Percentiles rank a stretch among this genome's conserved stretches.
phyloP scores from a whole-genome alignment of 2,113 vertebrate species.

The Corynorhinus townsendii region DNA sequence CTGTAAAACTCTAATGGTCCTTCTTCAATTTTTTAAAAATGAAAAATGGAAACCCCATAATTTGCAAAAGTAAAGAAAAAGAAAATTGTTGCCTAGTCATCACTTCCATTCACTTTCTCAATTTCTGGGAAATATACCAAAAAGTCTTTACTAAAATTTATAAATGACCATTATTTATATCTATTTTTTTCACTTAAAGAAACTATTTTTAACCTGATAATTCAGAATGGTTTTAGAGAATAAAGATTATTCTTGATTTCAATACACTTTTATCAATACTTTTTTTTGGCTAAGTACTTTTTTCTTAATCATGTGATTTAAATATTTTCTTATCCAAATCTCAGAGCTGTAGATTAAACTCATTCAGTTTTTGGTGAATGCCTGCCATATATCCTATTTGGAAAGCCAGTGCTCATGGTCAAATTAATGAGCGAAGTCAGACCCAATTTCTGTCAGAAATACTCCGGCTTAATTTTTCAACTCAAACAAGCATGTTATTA shows the following conservation, averaged over 20 bases:
- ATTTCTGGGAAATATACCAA: slow-evolving; percentile 37
- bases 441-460: slow-evolving; percentile 34
- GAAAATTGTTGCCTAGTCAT: background rate
- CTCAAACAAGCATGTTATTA: background rate
- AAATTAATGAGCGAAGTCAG: slow-evolving; percentile 30
- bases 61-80: background rate
- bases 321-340: background rate
- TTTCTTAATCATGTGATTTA: background rate
- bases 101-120: slow-evolving; percentile 17
- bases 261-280: background rate
- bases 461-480: slow-evolving; percentile 23
- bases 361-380: background rate
- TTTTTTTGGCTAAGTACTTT: background rate
- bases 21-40: slow-evolving; percentile 22
- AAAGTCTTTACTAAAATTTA: background rate
- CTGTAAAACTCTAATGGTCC: background rate
- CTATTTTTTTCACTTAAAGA: slow-evolving; percentile 33
- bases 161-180: slow-evolving; percentile 28
- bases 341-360: background rate
- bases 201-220: slow-evolving; percentile 7
- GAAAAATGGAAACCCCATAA: background rate
- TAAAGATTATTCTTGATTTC: slow-evolving; percentile 13
- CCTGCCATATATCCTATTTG: background rate
- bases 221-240: slow-evolving; percentile 6
- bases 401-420: background rate